Percentiles rank a stretch among this genome's conserved stretches.
Evolutionary conservation across 2,113 vertebrate genomes (phyloP).

Genomic region (Cephalophus harveyi): DNA sequence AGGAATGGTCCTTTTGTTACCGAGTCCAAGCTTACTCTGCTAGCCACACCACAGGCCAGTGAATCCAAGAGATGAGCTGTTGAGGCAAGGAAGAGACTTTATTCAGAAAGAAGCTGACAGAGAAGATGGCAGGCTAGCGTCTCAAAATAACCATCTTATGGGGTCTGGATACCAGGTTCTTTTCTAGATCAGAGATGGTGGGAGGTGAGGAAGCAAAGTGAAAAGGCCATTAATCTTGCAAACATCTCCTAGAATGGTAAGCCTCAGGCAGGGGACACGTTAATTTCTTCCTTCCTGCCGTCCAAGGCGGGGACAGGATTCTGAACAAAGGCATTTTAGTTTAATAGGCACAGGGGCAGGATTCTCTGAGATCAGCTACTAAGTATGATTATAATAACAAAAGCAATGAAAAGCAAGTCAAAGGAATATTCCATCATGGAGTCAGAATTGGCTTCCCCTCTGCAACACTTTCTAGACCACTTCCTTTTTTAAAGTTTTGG

Average conservation of each 20-base stretch:
- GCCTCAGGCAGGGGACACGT: neutral
- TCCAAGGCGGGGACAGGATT: fast-evolving
- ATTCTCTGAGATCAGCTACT: neutral
- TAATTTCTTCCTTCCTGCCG: neutral
- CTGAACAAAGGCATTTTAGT: neutral
- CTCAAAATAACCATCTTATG: neutral
- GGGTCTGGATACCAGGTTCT: neutral
- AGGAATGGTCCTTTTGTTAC: neutral
- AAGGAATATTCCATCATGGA: neutral
- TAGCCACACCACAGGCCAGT: neutral
- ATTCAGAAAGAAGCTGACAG: neutral
- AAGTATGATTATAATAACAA: neutral
- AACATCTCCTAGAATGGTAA: neutral
- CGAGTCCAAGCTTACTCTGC: neutral
- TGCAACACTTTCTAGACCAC: neutral
- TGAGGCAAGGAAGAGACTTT: neutral
- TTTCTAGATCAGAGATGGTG: neutral
- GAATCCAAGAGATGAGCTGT: neutral
- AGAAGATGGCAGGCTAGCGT: neutral
- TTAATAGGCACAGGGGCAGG: neutral
- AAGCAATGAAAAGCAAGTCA: neutral
- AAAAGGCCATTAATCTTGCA: neutral
- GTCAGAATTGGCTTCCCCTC: neutral
- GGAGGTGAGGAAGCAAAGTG: neutral
- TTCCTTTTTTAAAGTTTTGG: neutral